phyloP scores from a whole-genome alignment of 2,888 invertebrate genomes.

The Pristionchus fissidentatus region DNA sequence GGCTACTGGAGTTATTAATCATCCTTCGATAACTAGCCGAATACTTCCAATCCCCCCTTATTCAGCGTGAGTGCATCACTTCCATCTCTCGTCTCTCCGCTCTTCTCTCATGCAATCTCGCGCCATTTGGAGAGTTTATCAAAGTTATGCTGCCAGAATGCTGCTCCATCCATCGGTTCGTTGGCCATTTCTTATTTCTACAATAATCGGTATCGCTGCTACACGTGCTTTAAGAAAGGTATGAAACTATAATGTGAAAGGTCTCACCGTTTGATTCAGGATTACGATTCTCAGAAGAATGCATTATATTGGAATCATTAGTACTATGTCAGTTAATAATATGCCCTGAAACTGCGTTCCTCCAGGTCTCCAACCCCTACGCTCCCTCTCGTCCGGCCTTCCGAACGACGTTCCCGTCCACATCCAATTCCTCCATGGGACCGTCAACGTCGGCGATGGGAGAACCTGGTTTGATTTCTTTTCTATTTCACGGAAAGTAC shows the following conservation, averaged over 20 bases:
- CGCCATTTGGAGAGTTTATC: slow-evolving; percentile 60
- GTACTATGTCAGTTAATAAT: background rate
- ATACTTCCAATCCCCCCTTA: background rate
- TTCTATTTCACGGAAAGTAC: too few relatives aligned
- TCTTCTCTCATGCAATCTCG: slow-evolving; percentile 66
- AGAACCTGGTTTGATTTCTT: background rate
- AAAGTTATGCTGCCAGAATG: slow-evolving; percentile 62
- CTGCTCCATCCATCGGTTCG: slow-evolving; percentile 56
- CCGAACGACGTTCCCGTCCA: slow-evolving; percentile 22
- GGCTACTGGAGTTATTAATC: too few relatives aligned
- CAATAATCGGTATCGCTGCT: background rate
- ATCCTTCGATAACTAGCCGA: background rate
- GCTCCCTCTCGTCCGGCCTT: slow-evolving; percentile 35
- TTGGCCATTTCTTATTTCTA: slow-evolving; percentile 50
- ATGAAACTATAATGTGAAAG: background rate
- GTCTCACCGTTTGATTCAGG: too few relatives aligned
- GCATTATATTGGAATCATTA: background rate
- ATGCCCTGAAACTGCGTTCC: background rate
- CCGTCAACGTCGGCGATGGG: slow-evolving; percentile 3
- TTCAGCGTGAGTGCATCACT: slow-evolving; percentile 71
- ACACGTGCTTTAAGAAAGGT: background rate
- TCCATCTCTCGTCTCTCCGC: slow-evolving; percentile 68
- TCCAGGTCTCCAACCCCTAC: slow-evolving; percentile 43
- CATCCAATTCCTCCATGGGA: slow-evolving; percentile 20
- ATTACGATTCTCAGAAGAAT: too few relatives aligned